These are phyloP conservation scores for Umimayanthus chanpuru DNA, from an alignment of 92 coral and sea anemone genomes.

Conservation along the genomic window DNA sequence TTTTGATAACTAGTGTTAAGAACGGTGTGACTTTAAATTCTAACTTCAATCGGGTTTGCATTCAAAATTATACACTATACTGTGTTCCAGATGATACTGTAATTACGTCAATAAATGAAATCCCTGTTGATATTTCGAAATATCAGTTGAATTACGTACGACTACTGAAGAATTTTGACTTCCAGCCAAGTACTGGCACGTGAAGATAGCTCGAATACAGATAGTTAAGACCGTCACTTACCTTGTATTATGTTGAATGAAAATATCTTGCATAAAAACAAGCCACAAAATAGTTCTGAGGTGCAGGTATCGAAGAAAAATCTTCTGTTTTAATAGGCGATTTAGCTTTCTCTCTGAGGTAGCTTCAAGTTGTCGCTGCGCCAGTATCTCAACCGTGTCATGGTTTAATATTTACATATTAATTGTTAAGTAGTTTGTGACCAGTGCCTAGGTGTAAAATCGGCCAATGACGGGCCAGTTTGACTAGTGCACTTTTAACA, in stretches of 20 bases:
- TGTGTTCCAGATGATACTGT: background rate
- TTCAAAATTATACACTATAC: background rate
- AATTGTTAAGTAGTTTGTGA: too few relatives aligned
- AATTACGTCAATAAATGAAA: too few relatives aligned
- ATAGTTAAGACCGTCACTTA: background rate
- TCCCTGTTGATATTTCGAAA: too few relatives aligned
- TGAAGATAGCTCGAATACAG: too few relatives aligned
- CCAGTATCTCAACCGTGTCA: too few relatives aligned
- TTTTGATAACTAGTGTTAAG: background rate
- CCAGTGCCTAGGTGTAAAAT: background rate
- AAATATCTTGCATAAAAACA: background rate
- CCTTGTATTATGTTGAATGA: background rate
- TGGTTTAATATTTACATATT: too few relatives aligned
- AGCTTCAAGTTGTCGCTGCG: too few relatives aligned
- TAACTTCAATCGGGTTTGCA: background rate
- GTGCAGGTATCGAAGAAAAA: background rate
- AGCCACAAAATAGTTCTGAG: constrained; percentile 6
- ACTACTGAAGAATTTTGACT: too few relatives aligned
- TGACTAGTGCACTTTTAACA: constrained; percentile 4
- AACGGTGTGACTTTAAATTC: constrained; percentile 10
- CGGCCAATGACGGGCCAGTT: background rate
- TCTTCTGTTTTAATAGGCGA: background rate
- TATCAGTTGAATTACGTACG: too few relatives aligned
- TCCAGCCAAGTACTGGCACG: too few relatives aligned
- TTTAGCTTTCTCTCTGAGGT: too few relatives aligned